Evolutionary conservation across 2,888 invertebrate species (phyloP), one percentile per base, ranked within the genome.

Genomic region (Rhagonycha fulva): DNA sequence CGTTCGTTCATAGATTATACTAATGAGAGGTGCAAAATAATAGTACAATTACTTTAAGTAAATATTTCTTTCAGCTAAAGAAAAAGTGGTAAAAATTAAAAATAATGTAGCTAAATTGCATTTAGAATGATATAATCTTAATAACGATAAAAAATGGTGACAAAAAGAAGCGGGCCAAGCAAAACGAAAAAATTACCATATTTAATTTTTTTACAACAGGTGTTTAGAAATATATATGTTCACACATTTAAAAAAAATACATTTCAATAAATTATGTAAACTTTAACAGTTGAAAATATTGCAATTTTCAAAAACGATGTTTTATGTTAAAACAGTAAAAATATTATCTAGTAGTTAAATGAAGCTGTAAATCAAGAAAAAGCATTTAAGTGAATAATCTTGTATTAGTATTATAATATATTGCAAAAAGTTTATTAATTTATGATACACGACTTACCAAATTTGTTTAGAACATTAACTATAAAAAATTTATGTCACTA

Each of bases 401-500:
- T 47, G 47, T 47, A 47, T 47, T 47, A 47, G 47, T n/a, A 47
- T 47, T 47, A 47, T n/a, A 47, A 47, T 47, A 47, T 47, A 47
- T 47, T 47, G 47, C 47, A 47, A 47, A 47, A 32, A 68, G 14
- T 30, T 28, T 68, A 32, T 14, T 32, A 32, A 32, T 32, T 68
- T 68, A 32, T 19, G 32, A 14, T 68, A 32, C 32, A 26, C 60
- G 70, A 60, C 70, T 70, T 70, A 23, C 61, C 19, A 19, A 63
- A 23, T 63, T 63, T 24, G 63, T 19, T 63, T n/a, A 47, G 63
- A 23, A 24, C 63, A 23, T 63, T 63, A 63, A 24, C 30, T 19
- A 19, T 32, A 61, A 60, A 70, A 70, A 23, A 60, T 70, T 70
- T 60, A 70, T 61, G 61, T 70, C 60, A 26, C 61, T 70, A 70